phyloP scores from a whole-genome alignment of 1,140 invertebrate genomes.

The Notospermus geniculatus region DNA sequence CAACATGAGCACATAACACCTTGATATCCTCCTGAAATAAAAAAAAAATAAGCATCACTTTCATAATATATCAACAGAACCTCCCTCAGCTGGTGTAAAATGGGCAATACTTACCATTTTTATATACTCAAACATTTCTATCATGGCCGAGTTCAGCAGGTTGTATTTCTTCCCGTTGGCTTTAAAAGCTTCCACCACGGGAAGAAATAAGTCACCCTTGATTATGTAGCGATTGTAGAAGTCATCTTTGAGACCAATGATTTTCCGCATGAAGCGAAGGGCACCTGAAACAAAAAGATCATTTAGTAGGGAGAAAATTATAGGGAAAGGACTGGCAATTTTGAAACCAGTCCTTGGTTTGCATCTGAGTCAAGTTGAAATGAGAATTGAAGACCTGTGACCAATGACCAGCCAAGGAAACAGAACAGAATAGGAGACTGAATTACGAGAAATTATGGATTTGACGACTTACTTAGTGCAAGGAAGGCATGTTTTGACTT shows the following conservation, averaged over 20 bases:
- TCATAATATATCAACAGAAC: too few species aligned
- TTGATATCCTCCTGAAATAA: conserved; percentile 84
- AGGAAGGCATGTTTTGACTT: conserved; percentile 98
- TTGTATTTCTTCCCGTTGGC: conserved; percentile 97
- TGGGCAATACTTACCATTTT: conserved; percentile 53
- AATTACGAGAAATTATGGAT: not conserved
- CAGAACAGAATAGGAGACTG: not conserved
- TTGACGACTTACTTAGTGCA: conserved; percentile 73
- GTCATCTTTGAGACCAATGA: conserved; percentile 96
- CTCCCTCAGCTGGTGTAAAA: too few species aligned
- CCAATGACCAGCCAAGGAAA: too few species aligned
- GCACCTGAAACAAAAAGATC: conserved; percentile 68
- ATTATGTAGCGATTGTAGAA: conserved; percentile 97
- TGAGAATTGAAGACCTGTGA: too few species aligned
- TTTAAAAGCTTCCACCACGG: conserved; percentile 94
- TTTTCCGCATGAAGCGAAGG: conserved; percentile 93
- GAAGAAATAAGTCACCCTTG: conserved; percentile 91
- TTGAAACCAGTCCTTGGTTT: too few species aligned
- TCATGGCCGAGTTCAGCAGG: conserved; percentile 95
- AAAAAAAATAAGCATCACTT: conserved; percentile 24
- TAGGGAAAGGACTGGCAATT: too few species aligned
- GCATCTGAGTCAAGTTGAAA: too few species aligned
- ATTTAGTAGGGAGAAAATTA: too few species aligned
- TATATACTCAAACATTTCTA: conserved; percentile 99
- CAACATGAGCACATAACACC: conserved; percentile 88